Base-by-base conservation (phyloP, 2,888 invertebrate species). In the Zhengitettix transpicula region DNA sequence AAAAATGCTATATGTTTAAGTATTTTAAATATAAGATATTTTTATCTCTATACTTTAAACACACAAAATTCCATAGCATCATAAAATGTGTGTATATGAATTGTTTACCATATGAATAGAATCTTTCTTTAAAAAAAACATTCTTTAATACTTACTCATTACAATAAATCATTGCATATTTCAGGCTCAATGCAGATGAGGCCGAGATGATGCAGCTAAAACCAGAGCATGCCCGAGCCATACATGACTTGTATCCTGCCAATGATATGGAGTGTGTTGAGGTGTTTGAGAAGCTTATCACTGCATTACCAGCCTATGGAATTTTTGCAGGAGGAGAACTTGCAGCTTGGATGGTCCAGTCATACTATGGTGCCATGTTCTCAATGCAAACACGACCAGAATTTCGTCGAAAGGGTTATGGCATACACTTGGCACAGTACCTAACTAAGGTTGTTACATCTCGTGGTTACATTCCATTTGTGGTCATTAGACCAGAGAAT, bases 281-380 rank as follows among this genome's bases (percentile, higher is more conserved):
- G 72, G 80, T 89, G 58, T 90, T 90, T 73, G 84, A 88, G 70
- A 84, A 84, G 73, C 78, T 90, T 62, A 86, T 89, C 63, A 80
- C 81, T 61, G 82, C 82, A 68, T 77, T 90, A 65, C 89, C 89
- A 11, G 89, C 89, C 16, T 86, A 85, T 71, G 90, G 66, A 11
- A 62, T 90, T 64, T 89, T 89, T 73, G 83, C 75, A 14, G 79
- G 79, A 59, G 87, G 85, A 57, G 81, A 84, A 67, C 75, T 90
- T 64, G 89, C 89, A 44, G 90, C 90, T 40, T 90, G 90, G 90
- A 90, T 90, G 90, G 87, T 90, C 56, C 90, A 90, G 72, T 89
- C 89, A 17, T 90, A 90, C 74, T 90, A 90, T 73, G 90, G 90
- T 40, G 90, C 90, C 63, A 90, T 90, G 90, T 90, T 90, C 76